Evolutionary conservation across 2,888 invertebrate genomes (phyloP), one percentile per base, ranked within the genome.

Genomic region (Diadromus collaris): DNA sequence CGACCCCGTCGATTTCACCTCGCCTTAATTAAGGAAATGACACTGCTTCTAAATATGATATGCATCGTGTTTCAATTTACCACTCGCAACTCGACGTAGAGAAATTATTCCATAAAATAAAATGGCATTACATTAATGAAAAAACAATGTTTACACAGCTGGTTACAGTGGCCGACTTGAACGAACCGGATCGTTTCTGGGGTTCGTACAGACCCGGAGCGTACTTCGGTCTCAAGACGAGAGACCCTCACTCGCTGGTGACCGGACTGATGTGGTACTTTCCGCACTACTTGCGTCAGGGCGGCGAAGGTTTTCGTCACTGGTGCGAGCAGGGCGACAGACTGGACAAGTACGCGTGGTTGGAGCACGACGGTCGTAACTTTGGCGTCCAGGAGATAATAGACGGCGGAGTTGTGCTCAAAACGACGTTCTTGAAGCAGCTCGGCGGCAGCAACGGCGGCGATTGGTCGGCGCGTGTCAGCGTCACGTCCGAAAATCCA

Each of bases 221-320:
- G 2, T 98, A 98, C 91, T 95, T 98, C 90, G 98, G 98, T 0
- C 91, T 99, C 89, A 97, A 98, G 91, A 97, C 97, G 0, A 92
- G 99, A 70, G 97, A 97, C 89, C 96, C 97, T 0, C 92, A 95
- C 71, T 98, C 99, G 0, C 94, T 98, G 0, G 95, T 98, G 0
- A 95, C 97, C 86, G 99, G 99, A 0, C 92, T 99, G 27, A 98
- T 99, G 98, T 99, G 99, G 99, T 97, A 99, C 89, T 95, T 96
- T 81, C 96, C 96, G 0, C 93, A 93, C 2, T 92, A 93, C 83
- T 87, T 95, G 32, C 92, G 93, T 0, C 93, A 94, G 1, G 94
- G 94, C 41, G 96, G 95, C 81, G 95, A 95, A 81, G 96, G 97
- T 0, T 90, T 81, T 88, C 95, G 97, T 82, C 98, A 99, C 90